Conservation (phyloP, 2,888 invertebrate species). For the Chrysomela aeneicollis region DNA sequence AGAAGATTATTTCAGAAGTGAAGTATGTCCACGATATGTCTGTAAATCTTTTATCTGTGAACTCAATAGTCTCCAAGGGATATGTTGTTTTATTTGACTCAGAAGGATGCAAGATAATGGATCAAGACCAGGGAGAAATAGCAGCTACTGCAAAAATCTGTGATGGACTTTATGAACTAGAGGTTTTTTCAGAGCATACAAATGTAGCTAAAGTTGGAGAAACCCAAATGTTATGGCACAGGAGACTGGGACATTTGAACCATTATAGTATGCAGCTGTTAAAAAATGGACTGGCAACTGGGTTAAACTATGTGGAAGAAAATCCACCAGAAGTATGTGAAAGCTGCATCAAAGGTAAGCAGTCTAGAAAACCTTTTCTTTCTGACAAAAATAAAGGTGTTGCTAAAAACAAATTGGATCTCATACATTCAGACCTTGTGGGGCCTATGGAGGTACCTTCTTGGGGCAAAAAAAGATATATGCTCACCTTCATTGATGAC, state of each 20-base stretch:
- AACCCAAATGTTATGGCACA: neutral
- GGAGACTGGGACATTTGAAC: constrained; percentile 1
- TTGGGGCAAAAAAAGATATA: constrained; percentile 7
- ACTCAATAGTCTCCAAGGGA: constrained; percentile 38
- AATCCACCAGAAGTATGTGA: constrained; percentile 25
- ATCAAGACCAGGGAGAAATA: constrained; percentile 21
- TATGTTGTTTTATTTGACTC: constrained; percentile 33
- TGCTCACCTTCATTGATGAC: constrained; percentile 35
- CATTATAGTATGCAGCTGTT: neutral
- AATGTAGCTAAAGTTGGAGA: neutral
- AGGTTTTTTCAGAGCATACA: constrained; percentile 3
- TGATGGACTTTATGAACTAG: constrained; percentile 16
- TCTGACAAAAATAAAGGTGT: constrained; percentile 52
- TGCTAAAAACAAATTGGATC: neutral
- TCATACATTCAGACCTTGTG: neutral
- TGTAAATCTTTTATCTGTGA: constrained; percentile 42
- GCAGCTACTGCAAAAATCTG: constrained; percentile 25
- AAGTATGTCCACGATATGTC: constrained; percentile 39
- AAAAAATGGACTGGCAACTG: neutral
- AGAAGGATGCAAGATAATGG: constrained; percentile 32
- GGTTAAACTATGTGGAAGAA: neutral
- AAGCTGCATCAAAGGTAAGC: constrained; percentile 29
- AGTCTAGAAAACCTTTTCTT: constrained; percentile 46
- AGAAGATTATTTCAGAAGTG: constrained; percentile 33
- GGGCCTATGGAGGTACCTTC: too few relatives aligned